Conservation (phyloP, 1,140 invertebrate genomes). For the Tetramorium parvispinum region DNA sequence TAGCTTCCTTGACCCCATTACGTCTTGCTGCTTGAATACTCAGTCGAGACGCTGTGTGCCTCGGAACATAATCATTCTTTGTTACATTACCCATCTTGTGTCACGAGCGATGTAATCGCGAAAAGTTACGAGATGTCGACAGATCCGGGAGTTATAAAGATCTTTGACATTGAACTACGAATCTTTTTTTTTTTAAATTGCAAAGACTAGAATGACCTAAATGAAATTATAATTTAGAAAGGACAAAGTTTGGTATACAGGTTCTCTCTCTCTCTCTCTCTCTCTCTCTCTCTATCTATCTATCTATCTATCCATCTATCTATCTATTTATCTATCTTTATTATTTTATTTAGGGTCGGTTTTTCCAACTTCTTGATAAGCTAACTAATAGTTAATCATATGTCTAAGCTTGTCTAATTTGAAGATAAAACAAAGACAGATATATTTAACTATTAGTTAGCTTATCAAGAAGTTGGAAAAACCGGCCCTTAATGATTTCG, state of each 20-base stretch:
- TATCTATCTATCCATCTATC: too few relatives aligned
- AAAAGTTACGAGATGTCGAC: not conserved
- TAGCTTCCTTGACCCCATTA: slow-evolving; percentile 80
- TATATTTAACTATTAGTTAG: too few relatives aligned
- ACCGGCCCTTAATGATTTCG: not conserved
- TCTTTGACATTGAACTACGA: not conserved
- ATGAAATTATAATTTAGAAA: not conserved
- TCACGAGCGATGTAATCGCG: not conserved
- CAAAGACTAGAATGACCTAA: not conserved
- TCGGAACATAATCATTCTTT: slow-evolving; percentile 28
- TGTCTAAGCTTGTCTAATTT: too few relatives aligned
- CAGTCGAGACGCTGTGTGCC: slow-evolving; percentile 34
- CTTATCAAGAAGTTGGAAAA: too few relatives aligned
- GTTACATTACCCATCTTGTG: slow-evolving; percentile 17
- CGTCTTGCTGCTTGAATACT: slow-evolving; percentile 70
- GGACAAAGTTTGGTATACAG: not conserved
- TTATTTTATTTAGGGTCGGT: too few relatives aligned
- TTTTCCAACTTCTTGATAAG: too few relatives aligned
- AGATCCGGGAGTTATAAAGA: not conserved
- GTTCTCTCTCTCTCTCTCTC: not conserved
- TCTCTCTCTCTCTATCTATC: too few relatives aligned
- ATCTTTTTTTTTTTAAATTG: not conserved
- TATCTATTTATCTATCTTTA: too few relatives aligned
- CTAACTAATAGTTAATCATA: too few relatives aligned
- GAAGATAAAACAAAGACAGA: too few relatives aligned